phyloP scores from a whole-genome alignment of 2,888 invertebrate species.

The Zygaena filipendulae region DNA sequence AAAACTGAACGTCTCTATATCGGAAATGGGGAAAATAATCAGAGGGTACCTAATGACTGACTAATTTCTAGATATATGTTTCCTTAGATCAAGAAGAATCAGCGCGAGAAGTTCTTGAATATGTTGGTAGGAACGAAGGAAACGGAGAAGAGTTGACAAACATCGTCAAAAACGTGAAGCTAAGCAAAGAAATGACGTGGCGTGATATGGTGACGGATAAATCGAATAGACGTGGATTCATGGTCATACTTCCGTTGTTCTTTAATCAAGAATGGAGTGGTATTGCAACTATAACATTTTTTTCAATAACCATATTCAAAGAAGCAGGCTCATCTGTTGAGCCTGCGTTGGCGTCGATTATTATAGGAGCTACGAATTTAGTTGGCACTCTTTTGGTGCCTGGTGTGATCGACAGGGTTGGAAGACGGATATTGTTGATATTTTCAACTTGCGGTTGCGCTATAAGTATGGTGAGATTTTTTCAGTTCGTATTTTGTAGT shows the following conservation, averaged over 20 bases:
- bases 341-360: constrained; percentile 28
- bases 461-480: constrained; percentile 20
- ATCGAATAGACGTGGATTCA: constrained; percentile 25
- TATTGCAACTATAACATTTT: constrained; percentile 25
- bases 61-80: background rate
- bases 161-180: constrained; percentile 1
- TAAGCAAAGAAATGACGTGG: constrained; percentile 19
- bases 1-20: background rate
- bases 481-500: constrained; percentile 1
- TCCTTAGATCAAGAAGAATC: constrained; percentile 23
- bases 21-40: background rate
- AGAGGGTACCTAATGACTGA: too few species aligned
- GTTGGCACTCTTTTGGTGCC: constrained; percentile 25
- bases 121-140: constrained; percentile 16
- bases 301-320: constrained; percentile 28
- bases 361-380: constrained; percentile 24
- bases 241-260: constrained; percentile 23
- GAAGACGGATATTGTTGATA: constrained; percentile 26
- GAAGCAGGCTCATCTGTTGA: constrained; percentile 25
- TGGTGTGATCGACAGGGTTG: constrained; percentile 26
- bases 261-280: constrained; percentile 28
- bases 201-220: constrained; percentile 23
- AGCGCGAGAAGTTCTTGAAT: constrained; percentile 21
- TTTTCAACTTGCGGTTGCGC: constrained; percentile 24
- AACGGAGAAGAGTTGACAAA: constrained; percentile 7